Conservation (phyloP, 2,113 vertebrate species). For the Tupaia tana region DNA sequence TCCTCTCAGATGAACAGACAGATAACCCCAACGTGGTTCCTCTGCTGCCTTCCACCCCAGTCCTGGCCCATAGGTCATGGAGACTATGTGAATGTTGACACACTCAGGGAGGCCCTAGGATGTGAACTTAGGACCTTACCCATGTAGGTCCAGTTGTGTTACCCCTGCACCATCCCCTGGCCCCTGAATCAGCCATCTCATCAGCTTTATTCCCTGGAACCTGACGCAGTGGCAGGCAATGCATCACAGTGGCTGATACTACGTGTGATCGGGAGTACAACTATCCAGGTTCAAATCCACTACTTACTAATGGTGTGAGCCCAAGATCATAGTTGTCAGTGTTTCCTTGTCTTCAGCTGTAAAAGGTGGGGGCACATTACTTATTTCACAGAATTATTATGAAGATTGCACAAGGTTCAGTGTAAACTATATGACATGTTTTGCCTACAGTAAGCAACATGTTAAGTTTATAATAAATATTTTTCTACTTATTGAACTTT, state of each 20-base stretch:
- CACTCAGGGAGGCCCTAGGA: too few species aligned
- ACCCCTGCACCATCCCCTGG: too few species aligned
- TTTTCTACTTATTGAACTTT: neutral
- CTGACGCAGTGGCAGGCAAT: neutral
- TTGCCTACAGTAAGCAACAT: neutral
- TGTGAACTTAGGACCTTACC: too few species aligned
- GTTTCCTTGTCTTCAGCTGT: neutral
- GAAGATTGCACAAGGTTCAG: neutral
- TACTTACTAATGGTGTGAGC: neutral
- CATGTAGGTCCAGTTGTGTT: too few species aligned
- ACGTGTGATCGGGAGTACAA: neutral
- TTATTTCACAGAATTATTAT: neutral
- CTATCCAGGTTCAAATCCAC: neutral
- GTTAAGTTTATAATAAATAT: neutral
- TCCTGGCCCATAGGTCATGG: too few species aligned
- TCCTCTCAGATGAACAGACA: too few species aligned
- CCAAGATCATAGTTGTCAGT: neutral
- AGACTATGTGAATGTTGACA: too few species aligned
- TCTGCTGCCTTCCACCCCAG: too few species aligned
- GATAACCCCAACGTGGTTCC: too few species aligned
- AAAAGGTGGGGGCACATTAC: neutral
- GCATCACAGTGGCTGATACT: neutral
- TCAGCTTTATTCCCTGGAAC: neutral
- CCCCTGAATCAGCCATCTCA: neutral
- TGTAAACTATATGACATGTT: neutral